Evolutionary conservation across 30 jellyfish, hydroid and myxozoan genomes (phyloP).

Genomic region (Pelagia noctiluca): DNA sequence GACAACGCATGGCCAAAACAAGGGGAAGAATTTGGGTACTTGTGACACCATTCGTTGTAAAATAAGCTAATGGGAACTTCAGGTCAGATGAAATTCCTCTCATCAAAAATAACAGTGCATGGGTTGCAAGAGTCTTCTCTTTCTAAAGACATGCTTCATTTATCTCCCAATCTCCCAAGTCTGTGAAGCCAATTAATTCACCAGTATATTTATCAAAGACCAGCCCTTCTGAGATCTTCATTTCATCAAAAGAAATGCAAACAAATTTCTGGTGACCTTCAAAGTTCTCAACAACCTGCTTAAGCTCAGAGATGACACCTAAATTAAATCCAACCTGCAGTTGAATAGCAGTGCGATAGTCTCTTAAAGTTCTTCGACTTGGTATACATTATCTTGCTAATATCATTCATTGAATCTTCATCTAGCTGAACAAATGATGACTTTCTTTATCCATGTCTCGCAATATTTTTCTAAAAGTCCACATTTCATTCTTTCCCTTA

Average conservation of each 20-base stretch:
- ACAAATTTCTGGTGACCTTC: constrained; percentile 16
- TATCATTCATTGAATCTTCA: too few relatives aligned
- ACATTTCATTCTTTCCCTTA: too few relatives aligned
- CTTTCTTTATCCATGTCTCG: too few relatives aligned
- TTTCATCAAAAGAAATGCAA: constrained; percentile 15
- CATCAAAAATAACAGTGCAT: constrained; percentile 24
- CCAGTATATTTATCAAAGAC: constrained; percentile 32
- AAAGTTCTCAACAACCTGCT: neutral
- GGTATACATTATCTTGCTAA: too few relatives aligned
- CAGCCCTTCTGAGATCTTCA: neutral
- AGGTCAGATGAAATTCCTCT: constrained; percentile 45
- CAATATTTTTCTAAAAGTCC: too few relatives aligned
- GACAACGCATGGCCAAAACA: constrained; percentile 7
- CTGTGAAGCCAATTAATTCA: constrained; percentile 5
- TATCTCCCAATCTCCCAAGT: constrained; percentile 12
- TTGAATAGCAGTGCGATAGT: constrained; percentile 21
- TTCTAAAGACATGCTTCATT: neutral
- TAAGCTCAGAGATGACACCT: constrained; percentile 4
- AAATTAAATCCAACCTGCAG: neutral
- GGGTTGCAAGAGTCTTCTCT: constrained; percentile 32
- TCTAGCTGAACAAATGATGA: too few relatives aligned
- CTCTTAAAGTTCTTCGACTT: constrained; percentile 48
- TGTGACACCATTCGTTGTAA: constrained; percentile 32
- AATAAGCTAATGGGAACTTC: constrained; percentile 2
- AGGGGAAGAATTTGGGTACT: constrained; percentile 17